These are phyloP conservation scores for Dinothrombium tinctorium DNA, from an alignment of 1,140 invertebrate species.

Conservation along the genomic window DNA sequence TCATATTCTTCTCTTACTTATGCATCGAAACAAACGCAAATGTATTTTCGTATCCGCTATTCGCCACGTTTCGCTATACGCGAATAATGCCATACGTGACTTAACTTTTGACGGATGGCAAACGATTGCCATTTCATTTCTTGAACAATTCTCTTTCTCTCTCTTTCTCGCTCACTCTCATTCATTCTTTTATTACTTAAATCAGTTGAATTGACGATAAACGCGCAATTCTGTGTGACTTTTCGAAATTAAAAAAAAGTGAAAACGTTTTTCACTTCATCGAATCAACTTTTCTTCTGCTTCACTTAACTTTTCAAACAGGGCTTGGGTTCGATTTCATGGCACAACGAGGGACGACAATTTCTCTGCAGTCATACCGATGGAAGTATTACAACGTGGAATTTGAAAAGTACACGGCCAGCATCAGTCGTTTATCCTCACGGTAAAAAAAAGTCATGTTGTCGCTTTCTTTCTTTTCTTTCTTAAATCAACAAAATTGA, in stretches of 20 bases:
- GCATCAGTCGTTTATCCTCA: constrained; percentile 63
- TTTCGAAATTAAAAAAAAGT: background rate
- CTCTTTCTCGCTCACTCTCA: too few species aligned
- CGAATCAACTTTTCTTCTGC: constrained; percentile 1
- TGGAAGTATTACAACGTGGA: constrained; percentile 82
- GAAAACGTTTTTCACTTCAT: background rate
- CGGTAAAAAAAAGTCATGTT: constrained; percentile 35
- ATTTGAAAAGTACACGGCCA: constrained; percentile 46
- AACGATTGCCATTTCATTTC: too few species aligned
- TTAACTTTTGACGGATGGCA: too few species aligned
- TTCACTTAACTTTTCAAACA: constrained; percentile 23
- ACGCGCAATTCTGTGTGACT: too few species aligned
- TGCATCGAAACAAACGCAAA: too few species aligned
- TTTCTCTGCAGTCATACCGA: constrained; percentile 90
- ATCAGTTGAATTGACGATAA: too few species aligned
- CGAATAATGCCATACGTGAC: too few species aligned
- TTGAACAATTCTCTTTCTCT: too few species aligned
- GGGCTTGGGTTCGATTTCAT: constrained; percentile 54
- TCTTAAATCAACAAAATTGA: constrained; percentile 1
- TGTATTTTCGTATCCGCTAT: too few species aligned
- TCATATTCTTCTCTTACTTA: too few species aligned
- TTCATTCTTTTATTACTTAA: too few species aligned
- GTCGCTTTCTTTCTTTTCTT: constrained; percentile 1
- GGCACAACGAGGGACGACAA: constrained; percentile 94
- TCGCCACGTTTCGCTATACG: too few species aligned